Evolutionary conservation across 2,888 invertebrate species (phyloP), one percentile per base, ranked within the genome.

Genomic region (Apantesis nais): DNA sequence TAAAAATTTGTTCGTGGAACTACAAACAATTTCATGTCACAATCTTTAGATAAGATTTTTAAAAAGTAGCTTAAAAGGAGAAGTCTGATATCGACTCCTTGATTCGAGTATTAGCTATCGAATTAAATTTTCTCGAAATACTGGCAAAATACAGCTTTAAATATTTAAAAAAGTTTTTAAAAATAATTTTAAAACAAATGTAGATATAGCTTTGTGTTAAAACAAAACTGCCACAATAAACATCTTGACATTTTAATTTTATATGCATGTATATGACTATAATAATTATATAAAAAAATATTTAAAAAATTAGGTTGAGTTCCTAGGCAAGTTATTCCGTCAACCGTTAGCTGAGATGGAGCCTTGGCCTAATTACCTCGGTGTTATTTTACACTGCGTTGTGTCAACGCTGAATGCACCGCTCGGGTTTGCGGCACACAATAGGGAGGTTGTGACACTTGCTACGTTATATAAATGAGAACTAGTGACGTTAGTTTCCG

Each of bases 291-390:
- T 29, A 37, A 60, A 65, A 14, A 39, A n/a, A 63, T 66, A 44
- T 58, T 16, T 58, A 41, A 63, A 41, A 61, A 48, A 65, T 25
- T 25, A 63, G 14, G 70, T 31, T 63, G 48, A 74, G 14, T 73
- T 68, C 68, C 71, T 69, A 73, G 75, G 65, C 62, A 62, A 66
- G 68, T 62, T 72, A 66, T 74, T 73, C 74, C 74, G 71, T 73
- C 73, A 67, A 72, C 68, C 16, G 67, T 71, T 73, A 73, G 71
- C 39, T 62, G 70, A 74, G 75, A 74, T 67, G 67, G 70, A 75
- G 76, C 85, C 83, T 79, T 84, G 84, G 78, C 82, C 83, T 77
- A 83, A 85, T 84, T 85, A 84, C 74, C 74, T 71, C 67, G 72
- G 71, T 76, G 75, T 66, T 78, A 78, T 76, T 81, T 75, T 72